Conservation (phyloP, 2,888 invertebrate genomes). For the Rhagium mordax region DNA sequence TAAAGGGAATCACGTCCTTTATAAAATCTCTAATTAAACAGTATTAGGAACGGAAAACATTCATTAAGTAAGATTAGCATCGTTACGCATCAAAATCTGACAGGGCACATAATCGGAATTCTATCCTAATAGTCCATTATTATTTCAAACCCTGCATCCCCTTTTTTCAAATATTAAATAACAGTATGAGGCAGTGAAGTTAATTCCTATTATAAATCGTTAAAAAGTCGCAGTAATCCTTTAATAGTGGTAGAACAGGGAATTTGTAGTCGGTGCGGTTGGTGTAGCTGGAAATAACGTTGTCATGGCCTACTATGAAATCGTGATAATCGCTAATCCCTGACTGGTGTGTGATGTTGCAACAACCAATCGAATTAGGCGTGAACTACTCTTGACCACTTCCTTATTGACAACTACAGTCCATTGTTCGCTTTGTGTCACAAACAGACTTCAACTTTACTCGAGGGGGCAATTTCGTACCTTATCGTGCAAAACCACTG, state of each 20-base stretch:
- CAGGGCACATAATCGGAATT: conserved; percentile 31
- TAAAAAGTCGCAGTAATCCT: conserved; percentile 25
- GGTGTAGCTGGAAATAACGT: conserved; percentile 23
- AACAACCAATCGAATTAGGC: conserved; percentile 30
- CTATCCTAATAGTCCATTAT: conserved; percentile 30
- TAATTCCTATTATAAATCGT: conserved; percentile 17
- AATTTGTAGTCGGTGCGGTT: conserved; percentile 16
- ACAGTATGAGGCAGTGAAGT: not conserved
- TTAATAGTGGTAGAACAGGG: conserved; percentile 29
- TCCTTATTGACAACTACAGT: conserved; percentile 30
- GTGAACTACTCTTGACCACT: conserved; percentile 35
- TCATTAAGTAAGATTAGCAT: conserved; percentile 45
- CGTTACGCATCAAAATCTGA: conserved; percentile 43
- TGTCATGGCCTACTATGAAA: conserved; percentile 9
- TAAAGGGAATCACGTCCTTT: conserved; percentile 12
- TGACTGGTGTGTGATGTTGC: conserved; percentile 11
- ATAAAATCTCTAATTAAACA: conserved; percentile 39
- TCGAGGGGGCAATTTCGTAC: not conserved
- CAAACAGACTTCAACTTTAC: conserved; percentile 6
- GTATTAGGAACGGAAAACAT: conserved; percentile 33
- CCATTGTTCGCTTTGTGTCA: conserved; percentile 17
- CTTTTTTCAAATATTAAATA: conserved; percentile 25
- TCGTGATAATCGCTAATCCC: conserved; percentile 12
- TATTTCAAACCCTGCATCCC: not conserved
- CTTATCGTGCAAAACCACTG: not conserved